Conservation (phyloP, 2,797 vertebrate species). For the Cynopterus sphinx region DNA sequence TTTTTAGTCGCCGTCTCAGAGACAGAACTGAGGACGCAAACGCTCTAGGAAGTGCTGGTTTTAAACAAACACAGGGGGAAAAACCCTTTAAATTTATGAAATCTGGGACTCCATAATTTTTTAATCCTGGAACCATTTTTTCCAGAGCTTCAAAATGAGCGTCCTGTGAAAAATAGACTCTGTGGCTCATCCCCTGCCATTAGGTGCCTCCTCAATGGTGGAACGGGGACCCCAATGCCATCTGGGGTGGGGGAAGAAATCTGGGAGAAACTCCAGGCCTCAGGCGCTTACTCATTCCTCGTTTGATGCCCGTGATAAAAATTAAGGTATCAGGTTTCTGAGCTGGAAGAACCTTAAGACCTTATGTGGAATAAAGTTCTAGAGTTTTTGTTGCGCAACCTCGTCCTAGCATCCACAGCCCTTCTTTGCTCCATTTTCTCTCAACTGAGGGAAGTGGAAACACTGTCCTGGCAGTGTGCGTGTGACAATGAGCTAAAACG, state of each 20-base stretch:
- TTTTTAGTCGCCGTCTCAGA: neutral
- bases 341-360: neutral
- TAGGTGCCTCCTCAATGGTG: accelerated
- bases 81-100: neutral
- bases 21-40: neutral
- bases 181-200: accelerated
- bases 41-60: neutral
- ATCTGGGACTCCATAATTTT: neutral
- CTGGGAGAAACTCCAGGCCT: accelerated
- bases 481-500: neutral
- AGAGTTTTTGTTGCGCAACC: accelerated
- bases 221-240: no score
- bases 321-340: neutral
- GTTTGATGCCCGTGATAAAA: neutral
- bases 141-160: no score
- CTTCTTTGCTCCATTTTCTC: neutral
- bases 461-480: accelerated
- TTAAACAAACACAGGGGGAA: neutral
- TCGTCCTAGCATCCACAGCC: neutral
- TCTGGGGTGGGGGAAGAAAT: neutral
- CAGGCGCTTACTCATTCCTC: neutral
- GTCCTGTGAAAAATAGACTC: no score
- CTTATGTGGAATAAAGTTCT: accelerated
- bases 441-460: neutral
- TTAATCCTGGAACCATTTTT: neutral